These are phyloP conservation scores for Drosophila phalerata DNA, from an alignment of 2,888 invertebrate genomes.

Conservation along the genomic window DNA sequence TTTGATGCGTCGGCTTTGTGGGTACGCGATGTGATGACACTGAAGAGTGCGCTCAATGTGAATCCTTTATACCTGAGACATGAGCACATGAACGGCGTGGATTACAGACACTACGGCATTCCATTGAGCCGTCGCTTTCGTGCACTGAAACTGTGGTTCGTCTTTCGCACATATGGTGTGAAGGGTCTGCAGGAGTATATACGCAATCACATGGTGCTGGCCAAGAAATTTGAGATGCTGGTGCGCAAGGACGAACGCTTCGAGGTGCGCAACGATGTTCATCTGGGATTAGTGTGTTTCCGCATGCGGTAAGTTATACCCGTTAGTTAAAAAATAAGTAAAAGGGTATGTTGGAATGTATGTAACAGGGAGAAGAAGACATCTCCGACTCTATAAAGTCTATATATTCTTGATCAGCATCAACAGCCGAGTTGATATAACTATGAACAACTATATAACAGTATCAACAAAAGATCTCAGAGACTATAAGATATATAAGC, in stretches of 20 bases:
- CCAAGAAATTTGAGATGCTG: conserved; percentile 90
- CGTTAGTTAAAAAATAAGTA: too few relatives aligned
- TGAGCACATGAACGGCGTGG: conserved; percentile 90
- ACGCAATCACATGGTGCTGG: conserved; percentile 92
- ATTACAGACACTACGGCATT: conserved; percentile 94
- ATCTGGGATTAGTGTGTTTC: conserved; percentile 92
- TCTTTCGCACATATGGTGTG: conserved; percentile 92
- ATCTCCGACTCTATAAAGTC: too few relatives aligned
- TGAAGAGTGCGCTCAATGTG: conserved; percentile 94
- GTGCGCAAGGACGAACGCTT: conserved; percentile 90
- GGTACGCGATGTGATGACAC: conserved; percentile 91
- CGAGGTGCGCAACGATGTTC: conserved; percentile 91
- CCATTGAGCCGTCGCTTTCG: conserved; percentile 94
- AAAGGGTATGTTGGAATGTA: too few relatives aligned
- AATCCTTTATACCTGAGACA: conserved; percentile 95
- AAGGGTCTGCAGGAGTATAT: conserved; percentile 93
- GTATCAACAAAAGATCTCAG: too few relatives aligned
- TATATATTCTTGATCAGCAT: too few relatives aligned
- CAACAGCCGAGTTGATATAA: too few relatives aligned
- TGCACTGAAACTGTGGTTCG: conserved; percentile 95
- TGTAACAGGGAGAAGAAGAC: too few relatives aligned
- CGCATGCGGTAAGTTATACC: conserved; percentile 86
- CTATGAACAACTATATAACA: too few relatives aligned
- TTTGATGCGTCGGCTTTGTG: conserved; percentile 95
- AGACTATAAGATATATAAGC: too few relatives aligned